These are phyloP conservation scores for Oscheius myriophilus DNA, from an alignment of 2,888 invertebrate species.

Conservation along the genomic window DNA sequence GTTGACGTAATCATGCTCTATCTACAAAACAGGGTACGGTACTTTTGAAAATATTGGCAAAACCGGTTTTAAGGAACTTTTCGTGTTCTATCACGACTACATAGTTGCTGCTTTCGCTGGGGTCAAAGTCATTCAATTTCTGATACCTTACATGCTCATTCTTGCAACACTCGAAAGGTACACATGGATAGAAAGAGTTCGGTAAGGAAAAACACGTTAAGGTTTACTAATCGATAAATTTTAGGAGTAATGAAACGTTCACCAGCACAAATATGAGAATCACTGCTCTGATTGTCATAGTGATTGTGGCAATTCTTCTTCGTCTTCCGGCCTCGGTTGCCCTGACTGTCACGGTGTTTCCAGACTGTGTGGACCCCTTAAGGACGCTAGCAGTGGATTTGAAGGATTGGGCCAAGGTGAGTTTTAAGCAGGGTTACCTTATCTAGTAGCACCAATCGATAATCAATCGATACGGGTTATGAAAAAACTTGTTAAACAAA, in stretches of 20 bases:
- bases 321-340: slow-evolving; percentile 49
- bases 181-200: slow-evolving; percentile 57
- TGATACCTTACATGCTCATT: slow-evolving; percentile 60
- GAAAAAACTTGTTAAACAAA: slow-evolving; percentile 9
- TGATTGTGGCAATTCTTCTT: slow-evolving; percentile 39
- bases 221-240: background rate
- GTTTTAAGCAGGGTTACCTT: too few species aligned
- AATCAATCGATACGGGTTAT: too few species aligned
- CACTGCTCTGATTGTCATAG: slow-evolving; percentile 44
- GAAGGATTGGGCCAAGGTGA: slow-evolving; percentile 56
- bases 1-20: slow-evolving; percentile 60
- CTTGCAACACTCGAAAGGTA: slow-evolving; percentile 59
- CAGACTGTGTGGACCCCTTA: slow-evolving; percentile 55
- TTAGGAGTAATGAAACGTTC: too few species aligned
- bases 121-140: slow-evolving; percentile 56
- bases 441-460: too few species aligned
- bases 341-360: slow-evolving; percentile 47
- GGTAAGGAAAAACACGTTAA: slow-evolving; percentile 35
- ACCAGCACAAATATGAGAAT: slow-evolving; percentile 37
- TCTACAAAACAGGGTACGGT: slow-evolving; percentile 42
- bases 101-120: slow-evolving; percentile 47
- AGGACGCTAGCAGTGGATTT: slow-evolving; percentile 55
- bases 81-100: slow-evolving; percentile 57
- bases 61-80: slow-evolving; percentile 46
- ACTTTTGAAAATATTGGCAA: background rate